Base-by-base conservation (phyloP, 2,113 vertebrate species). In the Cololabis saira region DNA sequence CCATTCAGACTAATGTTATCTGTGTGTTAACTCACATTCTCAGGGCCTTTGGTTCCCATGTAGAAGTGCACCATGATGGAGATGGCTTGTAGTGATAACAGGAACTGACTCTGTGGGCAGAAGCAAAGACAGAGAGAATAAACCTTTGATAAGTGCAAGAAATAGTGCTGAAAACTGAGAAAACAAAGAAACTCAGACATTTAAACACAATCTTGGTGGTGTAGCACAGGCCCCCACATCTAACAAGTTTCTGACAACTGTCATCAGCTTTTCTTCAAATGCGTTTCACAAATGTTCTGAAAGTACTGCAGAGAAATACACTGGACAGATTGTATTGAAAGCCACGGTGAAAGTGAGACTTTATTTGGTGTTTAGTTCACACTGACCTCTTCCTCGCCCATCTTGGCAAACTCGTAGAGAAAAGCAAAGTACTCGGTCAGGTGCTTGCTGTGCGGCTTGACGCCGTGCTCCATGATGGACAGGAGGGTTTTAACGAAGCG, bases 41-140 rank as follows among this genome's bases (percentile, higher is more conserved):
- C 98, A 22, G 97, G 96, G 17, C 97, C 98, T 92, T 99, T 99
- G 61, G 98, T 98, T 84, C 98, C 98, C 97, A 99, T 99, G 92
- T 99, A 99, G 94, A 99, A 99, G 84, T 99, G 97, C 40, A 99
- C 98, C 98, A 99, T 99, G 37, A 98, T 99, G 74, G 97, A 98
- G 76, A 99, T 98, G 77, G 97, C 96, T 94, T 99, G 98, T 41
- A 99, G 87, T 0, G 98, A 99, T 87, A 99, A 93, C 79, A 99
- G 80, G 91, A 99, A 99, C 88, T 99, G 97, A 89, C 96, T 98
- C 98, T 99, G 92, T 49, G 89, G 91, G 68, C 71, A 0, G 0
- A 43, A 16, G 12, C 22, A 33, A 16, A 18, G n/a, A 47, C n/a
- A 77, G 40, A 18, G 5, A 0, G 11, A 3, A 6, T 12, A 12